phyloP scores from a whole-genome alignment of 1,140 invertebrate species.

The Neotoxoptera formosana region DNA sequence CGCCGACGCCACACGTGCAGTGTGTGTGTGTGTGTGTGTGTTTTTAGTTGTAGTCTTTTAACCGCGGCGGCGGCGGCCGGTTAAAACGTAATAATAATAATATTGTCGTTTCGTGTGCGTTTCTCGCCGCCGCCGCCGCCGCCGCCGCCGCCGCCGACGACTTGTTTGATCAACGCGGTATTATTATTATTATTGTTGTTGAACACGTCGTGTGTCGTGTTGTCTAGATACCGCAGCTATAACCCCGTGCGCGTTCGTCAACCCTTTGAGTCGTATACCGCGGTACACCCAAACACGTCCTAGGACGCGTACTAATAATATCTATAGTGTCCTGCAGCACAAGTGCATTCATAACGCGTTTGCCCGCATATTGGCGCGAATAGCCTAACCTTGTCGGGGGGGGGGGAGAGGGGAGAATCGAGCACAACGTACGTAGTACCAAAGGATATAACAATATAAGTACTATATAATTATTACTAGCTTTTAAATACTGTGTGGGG shows the following conservation, averaged over 20 bases:
- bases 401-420: too few relatives aligned
- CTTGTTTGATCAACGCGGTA: not conserved
- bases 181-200: not conserved
- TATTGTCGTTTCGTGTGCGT: not conserved
- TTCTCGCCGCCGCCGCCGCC: not conserved
- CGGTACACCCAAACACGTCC: too few relatives aligned
- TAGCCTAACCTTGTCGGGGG: too few relatives aligned
- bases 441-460: too few relatives aligned
- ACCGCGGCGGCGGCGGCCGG: not conserved
- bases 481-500: too few relatives aligned
- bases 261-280: not conserved
- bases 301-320: too few relatives aligned
- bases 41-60: not conserved
- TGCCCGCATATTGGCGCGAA: too few relatives aligned
- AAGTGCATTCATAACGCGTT: too few relatives aligned
- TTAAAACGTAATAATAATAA: not conserved
- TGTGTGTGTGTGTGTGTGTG: slow-evolving; percentile 9
- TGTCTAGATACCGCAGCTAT: not conserved
- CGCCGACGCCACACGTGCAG: not conserved
- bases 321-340: too few relatives aligned
- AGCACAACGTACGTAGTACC: too few relatives aligned
- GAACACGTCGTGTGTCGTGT: not conserved
- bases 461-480: too few relatives aligned
- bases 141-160: not conserved
- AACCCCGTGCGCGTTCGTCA: not conserved